Evolutionary conservation across 2,113 vertebrate species (phyloP).

Genomic region (Pomatorhinus ruficollis): DNA sequence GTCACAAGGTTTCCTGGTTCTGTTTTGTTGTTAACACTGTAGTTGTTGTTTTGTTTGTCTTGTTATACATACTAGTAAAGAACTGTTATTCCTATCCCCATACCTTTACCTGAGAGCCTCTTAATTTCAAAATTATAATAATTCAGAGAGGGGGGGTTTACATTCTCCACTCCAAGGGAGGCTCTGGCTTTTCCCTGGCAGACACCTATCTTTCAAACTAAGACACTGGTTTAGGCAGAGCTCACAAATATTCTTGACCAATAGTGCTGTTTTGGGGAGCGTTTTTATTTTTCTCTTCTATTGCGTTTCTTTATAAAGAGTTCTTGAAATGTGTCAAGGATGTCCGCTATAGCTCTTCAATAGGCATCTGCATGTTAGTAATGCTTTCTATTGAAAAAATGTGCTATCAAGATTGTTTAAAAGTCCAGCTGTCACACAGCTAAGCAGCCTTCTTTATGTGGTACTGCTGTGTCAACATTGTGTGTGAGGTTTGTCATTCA

Average conservation of each 20-base stretch:
- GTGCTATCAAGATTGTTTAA: fast-evolving
- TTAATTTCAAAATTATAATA: neutral
- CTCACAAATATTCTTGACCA: neutral
- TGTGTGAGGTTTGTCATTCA: neutral
- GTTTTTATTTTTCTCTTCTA: neutral
- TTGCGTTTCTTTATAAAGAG: neutral
- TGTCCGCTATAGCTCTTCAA: neutral
- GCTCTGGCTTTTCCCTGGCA: neutral
- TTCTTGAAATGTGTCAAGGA: neutral
- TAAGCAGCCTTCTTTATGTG: neutral
- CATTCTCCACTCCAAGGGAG: neutral
- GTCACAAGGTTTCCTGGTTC: neutral
- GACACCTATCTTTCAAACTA: neutral
- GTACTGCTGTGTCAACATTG: neutral
- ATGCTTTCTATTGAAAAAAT: neutral
- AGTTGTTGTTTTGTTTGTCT: neutral
- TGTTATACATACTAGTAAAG: neutral
- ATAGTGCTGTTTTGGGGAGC: neutral
- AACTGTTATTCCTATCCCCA: neutral
- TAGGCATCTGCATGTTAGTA: neutral
- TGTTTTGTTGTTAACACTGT: neutral
- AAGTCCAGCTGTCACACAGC: neutral
- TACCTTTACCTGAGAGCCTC: neutral
- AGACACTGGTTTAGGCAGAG: neutral
- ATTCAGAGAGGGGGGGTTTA: neutral